Percentiles rank a stretch among this genome's conserved stretches.
Conservation (phyloP, 2,888 invertebrate genomes). For the Linnaemya tessellans region DNA sequence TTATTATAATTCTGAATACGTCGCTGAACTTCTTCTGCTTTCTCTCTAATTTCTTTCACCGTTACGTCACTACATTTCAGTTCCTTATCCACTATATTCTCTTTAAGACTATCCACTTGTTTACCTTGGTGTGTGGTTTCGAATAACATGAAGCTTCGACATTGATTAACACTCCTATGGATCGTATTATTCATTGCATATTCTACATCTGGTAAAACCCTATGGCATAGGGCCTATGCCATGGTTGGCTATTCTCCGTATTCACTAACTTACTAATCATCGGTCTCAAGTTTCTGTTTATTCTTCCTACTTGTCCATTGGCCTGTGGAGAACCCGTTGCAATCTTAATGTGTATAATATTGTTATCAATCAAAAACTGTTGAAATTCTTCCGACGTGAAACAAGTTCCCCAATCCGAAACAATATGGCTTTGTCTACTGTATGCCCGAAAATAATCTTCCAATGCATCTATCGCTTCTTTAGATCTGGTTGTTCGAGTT, state of each 20-base stretch:
- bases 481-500: too few relatives aligned
- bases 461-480: too few relatives aligned
- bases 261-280: constrained; percentile 65
- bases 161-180: constrained; percentile 54
- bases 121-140: too few relatives aligned
- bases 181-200: constrained; percentile 71
- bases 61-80: constrained; percentile 2
- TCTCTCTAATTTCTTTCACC: constrained; percentile 43
- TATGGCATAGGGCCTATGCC: too few relatives aligned
- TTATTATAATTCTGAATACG: too few relatives aligned
- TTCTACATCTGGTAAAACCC: constrained; percentile 44
- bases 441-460: too few relatives aligned
- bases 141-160: constrained; percentile 64
- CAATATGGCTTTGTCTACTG: too few relatives aligned
- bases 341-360: constrained; percentile 56
- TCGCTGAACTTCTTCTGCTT: too few relatives aligned
- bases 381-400: too few relatives aligned
- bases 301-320: constrained; percentile 58
- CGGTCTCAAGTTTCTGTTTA: constrained; percentile 55
- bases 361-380: too few relatives aligned
- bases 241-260: constrained; percentile 9
- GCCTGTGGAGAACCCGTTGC: constrained; percentile 61
- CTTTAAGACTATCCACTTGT: constrained; percentile 55
- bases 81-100: constrained; percentile 49
- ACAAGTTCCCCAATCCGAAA: too few relatives aligned